Base-by-base conservation (phyloP, 2,797 vertebrate genomes). In the Anableps anableps region DNA sequence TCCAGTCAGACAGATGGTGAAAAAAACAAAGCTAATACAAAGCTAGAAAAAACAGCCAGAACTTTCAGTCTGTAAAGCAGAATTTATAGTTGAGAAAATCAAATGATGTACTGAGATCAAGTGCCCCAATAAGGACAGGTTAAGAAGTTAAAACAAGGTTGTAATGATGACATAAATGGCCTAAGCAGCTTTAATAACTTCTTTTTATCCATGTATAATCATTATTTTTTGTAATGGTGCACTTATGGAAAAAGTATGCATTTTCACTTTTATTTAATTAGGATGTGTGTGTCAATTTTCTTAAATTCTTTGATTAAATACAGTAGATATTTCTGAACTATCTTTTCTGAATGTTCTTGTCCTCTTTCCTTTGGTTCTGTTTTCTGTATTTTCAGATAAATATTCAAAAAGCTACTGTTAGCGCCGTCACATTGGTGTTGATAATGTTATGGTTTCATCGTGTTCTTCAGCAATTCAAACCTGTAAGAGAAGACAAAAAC, bases 401-500 rank as follows among this genome's bases (percentile, higher is more conserved):
- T 26, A 71, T 71, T 14, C 41, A 23, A n/a, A 45, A 71, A 71
- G 23, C 38, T 45, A 45, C 23, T 8, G 41, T 62, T n/a, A 38
- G 31, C 41, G 26, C 23, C 50, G 29, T 76, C 41, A 41, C 34
- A n/a, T 11, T 36, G 10, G 1, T 45, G 23, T 41, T 29, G 50
- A 47, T 47, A 9, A n/a, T 48, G 16, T 60, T 21, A 23, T 70
- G 29, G 45, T 74, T 64, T 79, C 14, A 58, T 53, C 58, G 34
- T 43, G 26, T 55, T 26, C 48, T 55, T 31, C n/a, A 26, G 36
- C 51, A 29, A 31, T 34, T 43, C 26, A 43, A 60, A 16, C 51
- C 38, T 75, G 73, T 58, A 74, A 55, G 34, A 75, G 26, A 60
- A 58, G 53, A 75, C n/a, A 62, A 53, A 74, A 74, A n/a, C 11